These are phyloP conservation scores for Epinephelus moara DNA, from an alignment of 2,113 vertebrate species.

Conservation along the genomic window DNA sequence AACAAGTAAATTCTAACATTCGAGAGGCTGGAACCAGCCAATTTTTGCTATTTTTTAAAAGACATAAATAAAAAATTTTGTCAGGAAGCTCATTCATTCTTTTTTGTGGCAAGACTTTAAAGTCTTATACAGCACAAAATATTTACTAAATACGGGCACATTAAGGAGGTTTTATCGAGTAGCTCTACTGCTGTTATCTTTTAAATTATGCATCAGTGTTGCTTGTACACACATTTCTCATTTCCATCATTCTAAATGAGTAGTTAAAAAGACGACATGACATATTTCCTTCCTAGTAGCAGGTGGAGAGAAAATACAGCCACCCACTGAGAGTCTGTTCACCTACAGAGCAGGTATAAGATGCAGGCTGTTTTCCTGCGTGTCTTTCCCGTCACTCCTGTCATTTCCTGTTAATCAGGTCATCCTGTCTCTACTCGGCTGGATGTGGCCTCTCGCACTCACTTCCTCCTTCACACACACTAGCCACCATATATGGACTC, in stretches of 20 bases:
- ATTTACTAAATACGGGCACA: background rate
- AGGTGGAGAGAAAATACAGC: background rate
- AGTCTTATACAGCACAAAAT: background rate
- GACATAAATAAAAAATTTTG: background rate
- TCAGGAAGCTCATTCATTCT: background rate
- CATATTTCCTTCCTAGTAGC: background rate
- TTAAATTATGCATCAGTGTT: background rate
- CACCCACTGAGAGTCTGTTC: background rate
- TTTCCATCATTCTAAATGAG: background rate
- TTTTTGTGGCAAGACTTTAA: background rate
- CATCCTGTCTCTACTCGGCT: slow-evolving; percentile 49
- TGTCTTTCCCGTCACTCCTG: slow-evolving; percentile 43
- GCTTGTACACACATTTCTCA: background rate
- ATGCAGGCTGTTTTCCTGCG: slow-evolving; percentile 37
- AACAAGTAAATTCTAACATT: too few species aligned
- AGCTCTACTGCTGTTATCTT: too few species aligned
- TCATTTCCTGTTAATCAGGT: slow-evolving; percentile 72
- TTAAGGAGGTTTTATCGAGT: too few species aligned
- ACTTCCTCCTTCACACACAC: slow-evolving; percentile 55
- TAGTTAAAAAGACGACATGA: background rate
- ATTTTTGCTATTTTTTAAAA: too few species aligned
- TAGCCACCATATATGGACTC: slow-evolving; percentile 42
- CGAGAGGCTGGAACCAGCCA: too few species aligned
- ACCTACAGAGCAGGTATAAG: slow-evolving; percentile 20
- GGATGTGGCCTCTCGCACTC: slow-evolving; percentile 45